These are phyloP conservation scores for Aptenodytes patagonicus DNA, from an alignment of 2,113 vertebrate genomes.

Conservation along the genomic window DNA sequence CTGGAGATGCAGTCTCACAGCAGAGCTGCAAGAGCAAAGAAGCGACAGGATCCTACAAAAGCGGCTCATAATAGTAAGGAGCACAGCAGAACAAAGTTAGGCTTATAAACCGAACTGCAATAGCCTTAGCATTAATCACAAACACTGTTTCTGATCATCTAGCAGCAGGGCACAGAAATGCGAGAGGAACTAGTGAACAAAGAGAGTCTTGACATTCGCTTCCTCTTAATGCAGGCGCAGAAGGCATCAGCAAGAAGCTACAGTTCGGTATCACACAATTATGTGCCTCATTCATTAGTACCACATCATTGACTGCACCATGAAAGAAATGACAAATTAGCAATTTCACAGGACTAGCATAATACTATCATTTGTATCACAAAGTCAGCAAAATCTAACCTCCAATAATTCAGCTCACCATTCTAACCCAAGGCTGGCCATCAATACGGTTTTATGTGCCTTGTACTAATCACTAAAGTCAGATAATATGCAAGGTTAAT, in stretches of 20 bases:
- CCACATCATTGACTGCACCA: constrained; percentile 69
- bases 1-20: background rate
- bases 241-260: constrained; percentile 41
- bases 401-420: constrained; percentile 76
- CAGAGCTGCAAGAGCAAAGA: background rate
- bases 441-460: constrained; percentile 81
- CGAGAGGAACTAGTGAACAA: constrained; percentile 32
- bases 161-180: background rate
- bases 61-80: background rate
- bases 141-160: background rate
- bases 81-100: background rate
- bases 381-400: constrained; percentile 83
- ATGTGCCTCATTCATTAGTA: constrained; percentile 73
- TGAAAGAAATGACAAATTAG: constrained; percentile 87
- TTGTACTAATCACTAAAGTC: constrained; percentile 85
- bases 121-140: background rate
- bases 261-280: constrained; percentile 41
- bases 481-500: constrained; percentile 88
- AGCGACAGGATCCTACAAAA: background rate
- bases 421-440: constrained; percentile 70
- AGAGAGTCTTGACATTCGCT: constrained; percentile 21
- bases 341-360: constrained; percentile 71
- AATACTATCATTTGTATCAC: constrained; percentile 84
- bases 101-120: background rate
- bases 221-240: background rate